A percentile compares a stretch with the other conserved stretches of the same genome.
Evolutionary conservation across 92 coral and sea anemone genomes (phyloP).

Genomic region (Plumapathes pennacea): DNA sequence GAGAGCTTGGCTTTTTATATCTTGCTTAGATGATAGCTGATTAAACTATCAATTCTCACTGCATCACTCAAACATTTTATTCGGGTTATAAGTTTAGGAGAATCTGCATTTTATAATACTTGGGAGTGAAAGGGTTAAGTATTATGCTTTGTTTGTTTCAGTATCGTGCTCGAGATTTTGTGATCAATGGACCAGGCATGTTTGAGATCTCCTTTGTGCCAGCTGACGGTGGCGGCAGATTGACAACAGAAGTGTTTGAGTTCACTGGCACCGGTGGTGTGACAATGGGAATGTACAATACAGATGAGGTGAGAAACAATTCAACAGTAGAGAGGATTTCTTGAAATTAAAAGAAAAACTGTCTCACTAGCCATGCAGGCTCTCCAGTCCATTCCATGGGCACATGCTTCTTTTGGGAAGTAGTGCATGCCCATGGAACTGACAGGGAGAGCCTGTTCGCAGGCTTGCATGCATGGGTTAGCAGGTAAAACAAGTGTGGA

Average conservation of each 20-base stretch:
- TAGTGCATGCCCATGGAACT: too few species aligned
- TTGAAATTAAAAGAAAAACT: neutral
- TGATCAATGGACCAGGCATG: slow-evolving; percentile 91
- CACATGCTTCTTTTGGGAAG: neutral
- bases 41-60: too few species aligned
- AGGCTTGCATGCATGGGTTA: too few species aligned
- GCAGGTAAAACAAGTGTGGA: too few species aligned
- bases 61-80: too few species aligned
- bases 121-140: too few species aligned
- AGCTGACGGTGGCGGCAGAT: slow-evolving; percentile 76
- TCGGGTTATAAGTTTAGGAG: neutral
- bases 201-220: slow-evolving; percentile 93
- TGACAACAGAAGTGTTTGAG: slow-evolving; percentile 94
- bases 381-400: neutral
- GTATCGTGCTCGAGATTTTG: slow-evolving; percentile 98
- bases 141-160: too few species aligned
- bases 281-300: slow-evolving; percentile 99
- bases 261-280: slow-evolving; percentile 98
- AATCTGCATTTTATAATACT: neutral
- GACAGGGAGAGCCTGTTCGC: too few species aligned
- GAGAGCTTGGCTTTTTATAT: too few species aligned
- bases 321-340: too few species aligned
- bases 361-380: neutral
- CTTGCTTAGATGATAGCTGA: too few species aligned
- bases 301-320: slow-evolving; percentile 92